Evolutionary conservation across 2,797 vertebrate genomes (phyloP), one percentile per base, ranked within the genome.

Genomic region (Acipenser transmontanus): DNA sequence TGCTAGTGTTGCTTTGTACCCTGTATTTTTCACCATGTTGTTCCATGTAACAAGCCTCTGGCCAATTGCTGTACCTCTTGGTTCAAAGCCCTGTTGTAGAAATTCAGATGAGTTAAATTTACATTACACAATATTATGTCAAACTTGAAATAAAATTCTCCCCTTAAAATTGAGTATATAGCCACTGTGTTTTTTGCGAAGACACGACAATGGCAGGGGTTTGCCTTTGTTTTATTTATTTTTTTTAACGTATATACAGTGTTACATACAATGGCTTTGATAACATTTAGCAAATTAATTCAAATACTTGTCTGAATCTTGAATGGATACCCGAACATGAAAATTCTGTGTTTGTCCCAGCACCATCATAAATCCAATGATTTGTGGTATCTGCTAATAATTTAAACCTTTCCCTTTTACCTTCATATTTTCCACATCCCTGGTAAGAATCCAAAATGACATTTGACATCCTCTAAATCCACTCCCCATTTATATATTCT

Each of bases 21-120:
- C 97, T 0, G 97, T 99, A 72, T 98, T 99, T 84, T 98, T 97
- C 87, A 97, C 91, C 96, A 99, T 99, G 70, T 99, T 99, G 82
- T 96, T 97, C 97, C 96, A 98, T 0, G 97, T 99, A 75, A 98
- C 94, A 80, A 99, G 78, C 10, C 95, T 89, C 82, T 98, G 97
- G 66, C 97, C 95, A 75, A 99, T 99, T 14, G 93, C 91, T 0
- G 97, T 99, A 66, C 97, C 97, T 74, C 97, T 88, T n/a, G 97
- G 97, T 80, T 99, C 97, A 74, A 99, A 99, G 63, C 97, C 97
- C 97, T 99, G 76, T 47, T 34, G 69, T 3, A 77, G 66, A 17
- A 68, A 59, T 34, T 34, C 34, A 34, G 34, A 34, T 34, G 34
- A 34, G 34, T 34, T 34, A 34, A 34, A 34, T 34, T 34, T 34